A percentile compares a stretch with the other conserved stretches of the same genome.
These are phyloP conservation scores for Meiosimyza decipiens DNA, from an alignment of 2,888 invertebrate species.

Conservation along the genomic window DNA sequence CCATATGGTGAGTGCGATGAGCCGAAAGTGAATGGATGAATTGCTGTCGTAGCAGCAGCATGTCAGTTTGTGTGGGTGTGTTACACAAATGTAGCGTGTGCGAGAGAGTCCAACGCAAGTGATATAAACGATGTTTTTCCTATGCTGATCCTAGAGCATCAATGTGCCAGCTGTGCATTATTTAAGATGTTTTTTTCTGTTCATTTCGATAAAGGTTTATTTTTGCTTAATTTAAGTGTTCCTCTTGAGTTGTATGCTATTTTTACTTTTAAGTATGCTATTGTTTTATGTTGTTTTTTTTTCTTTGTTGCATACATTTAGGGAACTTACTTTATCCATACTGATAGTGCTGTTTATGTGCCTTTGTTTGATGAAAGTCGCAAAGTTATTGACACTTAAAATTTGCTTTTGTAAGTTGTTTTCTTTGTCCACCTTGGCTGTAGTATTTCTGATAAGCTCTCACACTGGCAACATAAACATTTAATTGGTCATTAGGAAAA, in stretches of 20 bases:
- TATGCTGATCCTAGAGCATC: slow-evolving; percentile 23
- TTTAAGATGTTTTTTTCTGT: slow-evolving; percentile 11
- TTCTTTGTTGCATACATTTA: neutral
- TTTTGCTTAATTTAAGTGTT: no score
- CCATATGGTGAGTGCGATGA: slow-evolving; percentile 54
- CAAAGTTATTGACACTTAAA: no score
- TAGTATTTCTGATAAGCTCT: no score
- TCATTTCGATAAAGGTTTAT: neutral
- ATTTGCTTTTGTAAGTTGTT: no score
- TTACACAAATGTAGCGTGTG: neutral
- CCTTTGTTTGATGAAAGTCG: neutral
- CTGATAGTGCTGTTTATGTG: neutral
- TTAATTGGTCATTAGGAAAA: no score
- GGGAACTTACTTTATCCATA: neutral
- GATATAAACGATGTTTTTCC: neutral
- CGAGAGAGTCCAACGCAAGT: neutral
- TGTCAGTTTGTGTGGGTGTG: no score
- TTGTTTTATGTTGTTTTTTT: neutral
- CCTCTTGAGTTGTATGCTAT: no score
- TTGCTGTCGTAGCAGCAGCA: no score
- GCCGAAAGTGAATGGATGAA: no score
- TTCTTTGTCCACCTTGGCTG: no score
- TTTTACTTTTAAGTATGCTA: no score
- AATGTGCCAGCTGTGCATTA: slow-evolving; percentile 13
- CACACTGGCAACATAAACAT: no score